Conservation (phyloP, 2,797 vertebrate species). For the Pseudomugil gertrudae region DNA sequence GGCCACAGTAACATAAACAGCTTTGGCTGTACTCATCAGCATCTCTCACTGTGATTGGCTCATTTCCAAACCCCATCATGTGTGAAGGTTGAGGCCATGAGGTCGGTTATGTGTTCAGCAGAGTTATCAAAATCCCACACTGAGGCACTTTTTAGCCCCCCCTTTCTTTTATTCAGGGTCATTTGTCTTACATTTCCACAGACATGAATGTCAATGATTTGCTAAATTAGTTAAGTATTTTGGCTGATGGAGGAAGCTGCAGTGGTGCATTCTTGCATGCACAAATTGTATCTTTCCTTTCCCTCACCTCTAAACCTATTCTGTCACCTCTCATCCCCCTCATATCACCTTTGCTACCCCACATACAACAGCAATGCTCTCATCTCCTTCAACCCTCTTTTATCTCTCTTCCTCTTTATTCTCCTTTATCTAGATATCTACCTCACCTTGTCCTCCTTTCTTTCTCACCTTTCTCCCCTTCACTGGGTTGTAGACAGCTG, state of each 20-base stretch:
- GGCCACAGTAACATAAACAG: constrained; percentile 53
- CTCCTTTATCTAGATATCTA: constrained; percentile 68
- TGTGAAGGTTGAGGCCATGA: constrained; percentile 75
- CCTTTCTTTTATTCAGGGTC: constrained; percentile 9
- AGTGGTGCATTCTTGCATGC: constrained; percentile 57
- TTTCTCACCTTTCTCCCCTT: constrained; percentile 73
- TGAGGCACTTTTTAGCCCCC: constrained; percentile 31
- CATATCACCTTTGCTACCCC: constrained; percentile 62
- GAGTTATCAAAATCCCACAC: constrained; percentile 57
- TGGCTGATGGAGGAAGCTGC: constrained; percentile 50
- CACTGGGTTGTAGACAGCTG: constrained; percentile 74
- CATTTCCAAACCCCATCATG: constrained; percentile 71
- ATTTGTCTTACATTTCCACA: constrained; percentile 40
- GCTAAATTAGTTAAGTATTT: constrained; percentile 58
- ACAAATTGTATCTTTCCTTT: constrained; percentile 51
- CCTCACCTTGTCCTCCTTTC: constrained; percentile 59
- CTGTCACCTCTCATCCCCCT: constrained; percentile 49
- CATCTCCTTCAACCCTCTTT: constrained; percentile 38
- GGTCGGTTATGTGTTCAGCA: constrained; percentile 62
- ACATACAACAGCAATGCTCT: constrained; percentile 56
- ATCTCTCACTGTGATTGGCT: constrained; percentile 72
- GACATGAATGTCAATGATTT: constrained; percentile 60
- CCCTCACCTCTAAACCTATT: constrained; percentile 57
- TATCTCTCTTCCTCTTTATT: constrained; percentile 48
- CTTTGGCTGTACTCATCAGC: constrained; percentile 62